A percentile compares a stretch with the other conserved stretches of the same genome.
Evolutionary conservation across 2,888 invertebrate species (phyloP).

Genomic region (Pegoplata infirma): DNA sequence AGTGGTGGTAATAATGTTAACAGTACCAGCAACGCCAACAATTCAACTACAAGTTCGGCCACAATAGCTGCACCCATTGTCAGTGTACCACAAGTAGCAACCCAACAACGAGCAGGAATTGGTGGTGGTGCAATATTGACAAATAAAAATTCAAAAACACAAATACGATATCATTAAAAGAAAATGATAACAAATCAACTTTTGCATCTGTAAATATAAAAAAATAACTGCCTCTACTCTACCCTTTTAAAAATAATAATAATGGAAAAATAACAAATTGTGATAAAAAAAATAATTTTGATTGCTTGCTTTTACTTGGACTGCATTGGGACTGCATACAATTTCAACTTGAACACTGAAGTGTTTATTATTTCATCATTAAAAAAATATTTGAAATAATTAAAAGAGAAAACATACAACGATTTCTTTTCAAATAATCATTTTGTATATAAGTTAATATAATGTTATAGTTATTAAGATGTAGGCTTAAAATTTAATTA

Average conservation of each 20-base stretch:
- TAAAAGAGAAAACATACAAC: not conserved
- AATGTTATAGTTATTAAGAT: not conserved
- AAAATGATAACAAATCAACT: conserved; percentile 10
- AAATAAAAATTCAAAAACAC: conserved; percentile 59
- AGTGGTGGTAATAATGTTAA: conserved; percentile 45
- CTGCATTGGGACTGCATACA: not conserved
- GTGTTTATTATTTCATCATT: conserved; percentile 12
- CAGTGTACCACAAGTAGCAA: conserved; percentile 43
- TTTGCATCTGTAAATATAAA: conserved; percentile 10
- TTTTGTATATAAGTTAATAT: not conserved
- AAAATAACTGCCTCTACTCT: conserved; percentile 4
- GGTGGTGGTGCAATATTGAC: conserved; percentile 39
- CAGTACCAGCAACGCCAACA: conserved; percentile 30
- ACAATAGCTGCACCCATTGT: conserved; percentile 54
- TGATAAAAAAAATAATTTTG: conserved; percentile 45
- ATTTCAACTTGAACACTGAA: conserved; percentile 18
- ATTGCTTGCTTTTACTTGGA: conserved; percentile 18
- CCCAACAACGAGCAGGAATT: conserved; percentile 13
- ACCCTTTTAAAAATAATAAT: conserved; percentile 6
- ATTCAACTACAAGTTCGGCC: conserved; percentile 40
- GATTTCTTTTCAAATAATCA: not conserved
- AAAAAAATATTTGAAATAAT: too few species aligned
- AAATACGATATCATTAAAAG: conserved; percentile 61
- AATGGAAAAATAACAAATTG: conserved; percentile 28
- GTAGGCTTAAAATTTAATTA: not conserved